phyloP scores from a whole-genome alignment of 23 tunicate species.

The Ciona savignyi region DNA sequence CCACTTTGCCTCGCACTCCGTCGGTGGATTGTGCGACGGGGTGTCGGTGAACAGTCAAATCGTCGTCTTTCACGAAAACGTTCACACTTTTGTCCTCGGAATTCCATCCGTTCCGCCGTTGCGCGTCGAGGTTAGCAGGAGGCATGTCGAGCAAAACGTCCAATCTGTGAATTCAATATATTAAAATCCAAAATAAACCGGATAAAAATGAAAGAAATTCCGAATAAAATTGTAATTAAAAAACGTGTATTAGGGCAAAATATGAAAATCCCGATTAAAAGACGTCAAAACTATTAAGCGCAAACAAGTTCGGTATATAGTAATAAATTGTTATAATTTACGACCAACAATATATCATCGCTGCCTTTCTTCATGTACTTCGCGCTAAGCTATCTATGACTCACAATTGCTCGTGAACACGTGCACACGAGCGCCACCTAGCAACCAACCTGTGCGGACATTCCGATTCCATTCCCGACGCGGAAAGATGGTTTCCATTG shows the following conservation, averaged over 20 bases:
- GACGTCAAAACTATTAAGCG: too few relatives aligned
- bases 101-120: constrained; percentile 82
- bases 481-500: constrained; percentile 34
- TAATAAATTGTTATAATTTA: too few relatives aligned
- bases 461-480: constrained; percentile 58
- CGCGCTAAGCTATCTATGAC: too few relatives aligned
- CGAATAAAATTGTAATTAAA: too few relatives aligned
- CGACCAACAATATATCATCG: too few relatives aligned
- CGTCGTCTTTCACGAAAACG: constrained; percentile 86
- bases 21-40: constrained; percentile 99
- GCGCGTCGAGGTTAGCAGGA: constrained; percentile 43
- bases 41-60: constrained; percentile 79
- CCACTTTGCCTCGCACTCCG: constrained; percentile 85
- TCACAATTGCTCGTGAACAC: too few relatives aligned
- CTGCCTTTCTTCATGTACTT: too few relatives aligned
- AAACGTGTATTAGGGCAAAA: too few relatives aligned
- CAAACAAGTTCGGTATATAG: too few relatives aligned
- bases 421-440: not conserved
- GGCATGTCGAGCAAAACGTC: constrained; percentile 87
- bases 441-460: constrained; percentile 61
- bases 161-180: constrained; percentile 54
- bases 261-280: too few relatives aligned
- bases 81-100: constrained; percentile 77
- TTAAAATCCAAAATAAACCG: too few relatives aligned
- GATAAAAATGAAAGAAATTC: too few relatives aligned